Percentiles rank a stretch among this genome's conserved stretches.
These are phyloP conservation scores for Camponotus fellah DNA, from an alignment of 2,888 invertebrate genomes.

Conservation along the genomic window DNA sequence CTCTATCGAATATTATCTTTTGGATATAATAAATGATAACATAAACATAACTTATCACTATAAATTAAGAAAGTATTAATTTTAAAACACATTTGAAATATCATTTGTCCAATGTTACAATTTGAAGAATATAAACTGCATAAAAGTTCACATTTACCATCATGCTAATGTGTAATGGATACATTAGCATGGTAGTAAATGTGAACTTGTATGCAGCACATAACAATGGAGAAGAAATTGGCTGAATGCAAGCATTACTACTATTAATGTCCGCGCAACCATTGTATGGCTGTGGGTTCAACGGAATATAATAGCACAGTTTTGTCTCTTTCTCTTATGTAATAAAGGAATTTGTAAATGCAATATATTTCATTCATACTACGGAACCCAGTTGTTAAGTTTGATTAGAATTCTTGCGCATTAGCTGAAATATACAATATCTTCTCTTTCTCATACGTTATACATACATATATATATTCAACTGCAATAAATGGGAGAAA, in stretches of 20 bases:
- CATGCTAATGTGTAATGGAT: not conserved
- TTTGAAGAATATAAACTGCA: constrained; percentile 2
- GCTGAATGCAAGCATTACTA: not conserved
- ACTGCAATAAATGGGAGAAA: constrained; percentile 58
- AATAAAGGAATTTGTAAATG: constrained; percentile 37
- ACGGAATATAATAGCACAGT: constrained; percentile 35
- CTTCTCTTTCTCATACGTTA: constrained; percentile 39
- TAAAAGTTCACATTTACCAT: too few relatives aligned
- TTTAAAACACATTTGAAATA: not conserved
- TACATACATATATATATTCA: constrained; percentile 24
- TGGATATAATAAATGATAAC: not conserved
- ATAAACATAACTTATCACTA: constrained; percentile 16
- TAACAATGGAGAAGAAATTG: constrained; percentile 6
- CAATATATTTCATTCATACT: constrained; percentile 43
- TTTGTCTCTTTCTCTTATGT: not conserved
- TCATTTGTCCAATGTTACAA: constrained; percentile 18
- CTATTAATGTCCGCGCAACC: not conserved
- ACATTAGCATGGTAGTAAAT: not conserved
- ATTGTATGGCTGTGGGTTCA: constrained; percentile 31
- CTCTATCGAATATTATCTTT: not conserved
- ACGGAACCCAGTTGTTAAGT: constrained; percentile 26
- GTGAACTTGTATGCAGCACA: not conserved
- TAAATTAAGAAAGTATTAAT: constrained; percentile 41
- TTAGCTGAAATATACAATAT: constrained; percentile 46
- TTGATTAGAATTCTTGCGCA: constrained; percentile 35